phyloP scores from a whole-genome alignment of 2,888 invertebrate genomes.

The Nebria salina region DNA sequence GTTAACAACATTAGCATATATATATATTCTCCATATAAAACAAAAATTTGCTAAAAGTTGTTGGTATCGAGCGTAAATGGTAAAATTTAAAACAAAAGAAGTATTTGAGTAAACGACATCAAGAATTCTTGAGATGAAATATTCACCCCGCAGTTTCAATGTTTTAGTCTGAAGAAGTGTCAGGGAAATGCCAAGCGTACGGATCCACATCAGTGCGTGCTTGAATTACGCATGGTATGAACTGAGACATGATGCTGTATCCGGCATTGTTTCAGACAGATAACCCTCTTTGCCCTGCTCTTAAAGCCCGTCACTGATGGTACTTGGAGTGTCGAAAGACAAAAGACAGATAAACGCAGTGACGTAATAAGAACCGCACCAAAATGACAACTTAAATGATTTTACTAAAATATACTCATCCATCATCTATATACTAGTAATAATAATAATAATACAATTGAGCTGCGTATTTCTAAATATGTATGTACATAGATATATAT shows the following conservation, averaged over 20 bases:
- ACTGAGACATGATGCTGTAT: background rate
- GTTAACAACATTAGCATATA: too few species aligned
- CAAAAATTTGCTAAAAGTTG: too few species aligned
- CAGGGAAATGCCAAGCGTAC: background rate
- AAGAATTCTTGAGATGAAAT: background rate
- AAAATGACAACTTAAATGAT: background rate
- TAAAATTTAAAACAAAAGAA: too few species aligned
- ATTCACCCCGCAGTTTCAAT: background rate
- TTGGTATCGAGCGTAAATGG: too few species aligned
- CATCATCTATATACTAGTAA: background rate
- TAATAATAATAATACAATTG: too few species aligned
- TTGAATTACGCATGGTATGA: background rate
- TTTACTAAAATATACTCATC: background rate
- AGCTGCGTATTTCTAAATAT: too few species aligned
- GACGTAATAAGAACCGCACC: background rate
- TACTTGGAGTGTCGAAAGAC: background rate
- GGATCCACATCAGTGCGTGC: background rate
- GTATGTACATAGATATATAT: background rate
- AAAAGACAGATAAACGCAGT: background rate
- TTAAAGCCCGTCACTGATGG: background rate
- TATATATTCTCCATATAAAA: too few species aligned
- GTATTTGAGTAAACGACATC: too few species aligned
- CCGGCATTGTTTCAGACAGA: slow-evolving; percentile 1
- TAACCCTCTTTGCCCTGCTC: background rate
- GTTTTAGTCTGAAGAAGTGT: background rate